Percentiles rank a stretch among this genome's conserved stretches.
These are phyloP conservation scores for Colaptes auratus DNA, from an alignment of 2,113 vertebrate species.

Conservation along the genomic window DNA sequence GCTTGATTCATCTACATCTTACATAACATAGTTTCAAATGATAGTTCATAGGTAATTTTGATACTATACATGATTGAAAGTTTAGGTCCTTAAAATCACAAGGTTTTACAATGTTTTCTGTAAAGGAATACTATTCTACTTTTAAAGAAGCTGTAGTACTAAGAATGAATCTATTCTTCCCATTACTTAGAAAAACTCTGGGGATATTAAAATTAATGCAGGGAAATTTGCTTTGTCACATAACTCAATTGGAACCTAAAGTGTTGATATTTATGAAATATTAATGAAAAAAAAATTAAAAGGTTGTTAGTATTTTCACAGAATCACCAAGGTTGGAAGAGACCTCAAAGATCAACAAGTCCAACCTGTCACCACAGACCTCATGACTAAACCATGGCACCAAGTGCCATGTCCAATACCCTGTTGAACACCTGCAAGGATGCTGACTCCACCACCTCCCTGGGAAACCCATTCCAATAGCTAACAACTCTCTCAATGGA, in stretches of 20 bases:
- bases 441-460: too few relatives aligned
- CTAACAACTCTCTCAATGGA: too few relatives aligned
- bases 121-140: not conserved
- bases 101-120: not conserved
- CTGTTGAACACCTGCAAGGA: too few relatives aligned
- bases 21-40: not conserved
- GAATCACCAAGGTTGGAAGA: too few relatives aligned
- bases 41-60: not conserved
- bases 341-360: too few relatives aligned
- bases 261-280: not conserved
- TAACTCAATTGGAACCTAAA: not conserved
- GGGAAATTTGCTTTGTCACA: not conserved
- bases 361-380: too few relatives aligned
- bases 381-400: too few relatives aligned
- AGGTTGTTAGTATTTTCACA: not conserved
- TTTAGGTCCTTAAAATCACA: not conserved
- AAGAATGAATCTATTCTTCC: not conserved
- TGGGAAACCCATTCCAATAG: too few relatives aligned
- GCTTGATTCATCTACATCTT: not conserved
- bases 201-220: not conserved
- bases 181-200: not conserved
- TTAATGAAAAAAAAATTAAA: not conserved
- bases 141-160: not conserved
- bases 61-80: not conserved
- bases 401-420: too few relatives aligned